Conservation (phyloP, 2,113 vertebrate genomes). For the Calcarius ornatus region DNA sequence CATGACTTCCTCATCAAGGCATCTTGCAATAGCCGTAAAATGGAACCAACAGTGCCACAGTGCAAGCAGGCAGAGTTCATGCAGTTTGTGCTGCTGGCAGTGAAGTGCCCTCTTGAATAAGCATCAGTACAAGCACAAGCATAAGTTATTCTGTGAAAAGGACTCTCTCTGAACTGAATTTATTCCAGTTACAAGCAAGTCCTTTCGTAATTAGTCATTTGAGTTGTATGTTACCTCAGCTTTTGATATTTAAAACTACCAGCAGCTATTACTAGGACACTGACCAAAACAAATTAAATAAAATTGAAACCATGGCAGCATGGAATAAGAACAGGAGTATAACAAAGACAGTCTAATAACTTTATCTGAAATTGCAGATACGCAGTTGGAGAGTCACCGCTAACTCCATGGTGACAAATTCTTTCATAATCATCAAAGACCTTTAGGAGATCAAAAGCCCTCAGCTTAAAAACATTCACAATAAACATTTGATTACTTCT, state of each 20-base stretch:
- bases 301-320: neutral
- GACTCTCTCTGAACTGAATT: neutral
- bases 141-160: neutral
- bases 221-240: neutral
- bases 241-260: neutral
- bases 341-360: neutral
- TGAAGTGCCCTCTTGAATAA: neutral
- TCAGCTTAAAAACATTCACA: neutral
- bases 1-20: neutral
- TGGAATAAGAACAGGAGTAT: neutral
- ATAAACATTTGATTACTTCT: neutral
- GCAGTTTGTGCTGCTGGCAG: neutral
- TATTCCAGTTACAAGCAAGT: neutral
- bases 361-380: neutral
- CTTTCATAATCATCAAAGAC: neutral
- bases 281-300: neutral
- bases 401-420: neutral
- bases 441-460: neutral
- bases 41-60: neutral
- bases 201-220: neutral
- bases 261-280: neutral
- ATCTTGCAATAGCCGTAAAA: neutral
- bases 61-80: neutral
- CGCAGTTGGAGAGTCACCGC: neutral
- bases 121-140: neutral